Percentiles rank a stretch among this genome's conserved stretches.
Evolutionary conservation across 2,797 vertebrate genomes (phyloP).

Genomic region (Heliangelus exortis): DNA sequence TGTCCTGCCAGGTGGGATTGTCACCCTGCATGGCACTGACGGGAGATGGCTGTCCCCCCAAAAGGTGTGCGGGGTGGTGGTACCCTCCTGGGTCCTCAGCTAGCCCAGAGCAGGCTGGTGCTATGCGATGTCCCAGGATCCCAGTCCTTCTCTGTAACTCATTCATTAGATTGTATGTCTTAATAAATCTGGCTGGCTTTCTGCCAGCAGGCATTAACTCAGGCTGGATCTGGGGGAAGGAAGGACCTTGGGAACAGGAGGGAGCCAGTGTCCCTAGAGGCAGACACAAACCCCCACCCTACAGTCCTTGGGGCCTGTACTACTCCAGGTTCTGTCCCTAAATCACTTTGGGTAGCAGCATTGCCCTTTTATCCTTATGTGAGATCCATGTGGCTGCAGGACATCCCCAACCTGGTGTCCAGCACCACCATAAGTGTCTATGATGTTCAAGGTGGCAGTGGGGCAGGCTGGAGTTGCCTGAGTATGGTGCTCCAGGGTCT

Average conservation of each 20-base stretch:
- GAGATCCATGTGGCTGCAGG: not conserved
- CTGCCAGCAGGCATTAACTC: not conserved
- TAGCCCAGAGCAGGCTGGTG: not conserved
- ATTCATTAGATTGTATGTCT: not conserved
- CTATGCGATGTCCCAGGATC: not conserved
- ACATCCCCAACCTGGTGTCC: not conserved
- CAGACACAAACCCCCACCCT: not conserved
- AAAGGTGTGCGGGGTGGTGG: accelerated
- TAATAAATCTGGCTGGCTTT: not conserved
- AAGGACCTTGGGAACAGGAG: not conserved
- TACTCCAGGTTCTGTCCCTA: not conserved
- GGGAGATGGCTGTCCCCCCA: accelerated
- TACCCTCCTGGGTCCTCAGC: not conserved
- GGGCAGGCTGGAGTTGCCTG: not conserved
- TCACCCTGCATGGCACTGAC: accelerated
- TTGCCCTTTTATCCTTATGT: not conserved
- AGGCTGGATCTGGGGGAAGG: not conserved
- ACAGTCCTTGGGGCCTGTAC: not conserved
- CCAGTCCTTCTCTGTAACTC: not conserved
- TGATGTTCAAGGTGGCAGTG: not conserved
- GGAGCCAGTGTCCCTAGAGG: not conserved
- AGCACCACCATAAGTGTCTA: not conserved
- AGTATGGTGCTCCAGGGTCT: not conserved
- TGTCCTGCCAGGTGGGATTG: accelerated
- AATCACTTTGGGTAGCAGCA: not conserved